phyloP scores from a whole-genome alignment of 2,113 vertebrate genomes.

The Chelonoidis abingdonii region DNA sequence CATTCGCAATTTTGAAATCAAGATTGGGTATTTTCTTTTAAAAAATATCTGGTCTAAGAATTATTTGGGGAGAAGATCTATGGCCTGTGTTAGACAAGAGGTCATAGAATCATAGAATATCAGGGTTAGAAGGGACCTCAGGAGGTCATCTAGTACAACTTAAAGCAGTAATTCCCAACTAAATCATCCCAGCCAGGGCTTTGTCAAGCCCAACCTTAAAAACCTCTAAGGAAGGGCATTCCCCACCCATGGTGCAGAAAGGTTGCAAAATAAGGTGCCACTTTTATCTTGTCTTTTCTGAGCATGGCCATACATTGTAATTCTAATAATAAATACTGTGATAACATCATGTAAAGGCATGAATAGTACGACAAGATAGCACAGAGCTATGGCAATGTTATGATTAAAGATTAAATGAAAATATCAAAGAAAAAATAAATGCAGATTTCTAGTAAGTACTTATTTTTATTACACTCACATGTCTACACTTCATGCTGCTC shows the following conservation, averaged over 20 bases:
- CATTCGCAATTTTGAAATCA: neutral
- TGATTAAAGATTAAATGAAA: neutral
- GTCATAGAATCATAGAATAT: neutral
- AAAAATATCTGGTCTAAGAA: neutral
- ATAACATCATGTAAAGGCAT: neutral
- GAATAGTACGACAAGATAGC: neutral
- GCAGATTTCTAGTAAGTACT: neutral
- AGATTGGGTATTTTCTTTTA: neutral
- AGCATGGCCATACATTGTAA: neutral
- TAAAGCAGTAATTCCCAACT: no score
- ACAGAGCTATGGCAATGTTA: neutral
- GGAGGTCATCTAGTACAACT: no score
- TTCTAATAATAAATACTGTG: neutral
- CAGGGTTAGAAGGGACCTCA: no score
- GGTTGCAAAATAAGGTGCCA: neutral
- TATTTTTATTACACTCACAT: neutral
- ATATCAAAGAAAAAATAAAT: constrained; percentile 1
- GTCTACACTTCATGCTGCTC: neutral
- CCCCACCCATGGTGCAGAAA: neutral
- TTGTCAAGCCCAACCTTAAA: no score
- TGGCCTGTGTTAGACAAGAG: neutral
- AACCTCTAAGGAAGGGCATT: no score
- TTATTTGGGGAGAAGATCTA: neutral
- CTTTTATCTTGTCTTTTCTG: neutral
- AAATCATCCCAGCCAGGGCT: no score